phyloP scores from a whole-genome alignment of 2,888 invertebrate species.

The Heliconius cydno region DNA sequence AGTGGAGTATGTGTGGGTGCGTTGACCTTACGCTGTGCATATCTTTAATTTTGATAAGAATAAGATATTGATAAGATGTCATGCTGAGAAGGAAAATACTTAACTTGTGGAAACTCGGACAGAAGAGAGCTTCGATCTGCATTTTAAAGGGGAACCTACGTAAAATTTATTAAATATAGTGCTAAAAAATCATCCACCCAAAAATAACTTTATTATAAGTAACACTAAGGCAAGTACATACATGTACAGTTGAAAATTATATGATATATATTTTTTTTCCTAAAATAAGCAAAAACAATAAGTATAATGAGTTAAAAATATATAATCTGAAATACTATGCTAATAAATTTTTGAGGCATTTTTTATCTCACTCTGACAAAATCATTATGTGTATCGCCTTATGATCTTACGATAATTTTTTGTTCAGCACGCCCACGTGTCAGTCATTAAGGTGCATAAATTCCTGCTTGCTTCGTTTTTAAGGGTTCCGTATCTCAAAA shows the following conservation, averaged over 20 bases:
- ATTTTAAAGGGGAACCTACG: neutral
- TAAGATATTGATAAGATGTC: neutral
- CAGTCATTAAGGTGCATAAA: conserved; percentile 1
- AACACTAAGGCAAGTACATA: too few relatives aligned
- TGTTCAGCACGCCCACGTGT: neutral
- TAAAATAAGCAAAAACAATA: neutral
- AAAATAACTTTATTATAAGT: too few relatives aligned
- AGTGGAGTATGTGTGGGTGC: neutral
- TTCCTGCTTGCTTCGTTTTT: conserved; percentile 7
- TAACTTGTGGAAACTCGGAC: too few relatives aligned
- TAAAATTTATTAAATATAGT: too few relatives aligned
- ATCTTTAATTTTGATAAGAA: neutral
- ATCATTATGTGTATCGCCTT: conserved; percentile 1
- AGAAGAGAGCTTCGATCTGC: neutral
- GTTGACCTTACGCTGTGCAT: neutral
- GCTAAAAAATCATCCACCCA: too few relatives aligned
- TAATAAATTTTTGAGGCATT: neutral
- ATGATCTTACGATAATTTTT: conserved; percentile 12
- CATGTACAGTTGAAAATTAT: too few relatives aligned
- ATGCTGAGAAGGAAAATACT: neutral
- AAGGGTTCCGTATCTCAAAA: neutral
- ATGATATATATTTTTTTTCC: too few relatives aligned
- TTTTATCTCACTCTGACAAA: neutral
- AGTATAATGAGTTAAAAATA: neutral
- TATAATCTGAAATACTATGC: neutral